Evolutionary conservation across 2,113 vertebrate genomes (phyloP), one percentile per base, ranked within the genome.

Genomic region (Tor tambroides): DNA sequence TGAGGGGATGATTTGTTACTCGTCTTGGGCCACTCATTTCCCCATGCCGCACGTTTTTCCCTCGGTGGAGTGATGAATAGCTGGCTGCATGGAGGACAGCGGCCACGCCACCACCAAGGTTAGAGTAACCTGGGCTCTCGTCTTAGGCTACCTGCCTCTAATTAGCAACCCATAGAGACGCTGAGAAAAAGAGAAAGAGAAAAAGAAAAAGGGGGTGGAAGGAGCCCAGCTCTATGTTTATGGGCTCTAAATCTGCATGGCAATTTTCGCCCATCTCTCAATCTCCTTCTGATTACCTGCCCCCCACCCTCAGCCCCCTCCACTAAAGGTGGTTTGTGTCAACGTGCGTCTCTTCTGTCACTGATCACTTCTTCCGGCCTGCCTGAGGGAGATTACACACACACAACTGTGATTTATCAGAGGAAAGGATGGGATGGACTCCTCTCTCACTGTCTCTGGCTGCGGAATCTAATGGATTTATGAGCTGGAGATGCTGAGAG

Each of bases 161-260:
- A 95, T 95, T 93, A 95, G 93, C 86, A 87, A 80, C 9, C 83
- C 83, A 85, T 79, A 89, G 88, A 87, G 88, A 90, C 1, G 23
- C n/a, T 28, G 38, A 21, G 72, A 75, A 15, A 74, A 49, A 61
- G 26, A 85, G 74, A 77, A 69, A 59, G 77, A 8, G 38, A 49
- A 28, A 67, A 30, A 14, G 83, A 87, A 88, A 85, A 87, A 88
- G 81, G 74, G 88, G 87, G 86, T 6, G 87, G 83, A 88, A 85
- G 88, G 86, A 90, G 89, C 89, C 92, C 91, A 91, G 91, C 91
- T 92, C 89, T 65, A 51, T 91, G 87, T 90, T 92, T 93, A 93
- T 91, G 89, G 92, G 90, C 92, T 93, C 92, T 94, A 95, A 95
- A 95, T 94, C 93, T 95, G 93, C 95, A 95, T 94, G 92, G 92